phyloP scores from a whole-genome alignment of 2,888 invertebrate species.

The Drosophila algonquin region DNA sequence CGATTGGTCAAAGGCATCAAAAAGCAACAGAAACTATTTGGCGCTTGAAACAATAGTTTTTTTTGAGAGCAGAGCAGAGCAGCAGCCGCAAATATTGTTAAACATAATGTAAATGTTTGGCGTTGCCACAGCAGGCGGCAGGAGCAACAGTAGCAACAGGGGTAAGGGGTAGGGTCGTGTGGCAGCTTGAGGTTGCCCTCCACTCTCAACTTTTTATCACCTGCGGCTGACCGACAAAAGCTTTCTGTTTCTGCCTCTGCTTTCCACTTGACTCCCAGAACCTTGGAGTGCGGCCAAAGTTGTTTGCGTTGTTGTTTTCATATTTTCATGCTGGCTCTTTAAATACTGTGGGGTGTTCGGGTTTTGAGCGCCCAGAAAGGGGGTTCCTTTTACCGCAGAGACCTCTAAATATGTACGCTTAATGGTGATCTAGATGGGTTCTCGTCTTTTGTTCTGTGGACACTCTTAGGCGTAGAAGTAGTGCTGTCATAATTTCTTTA shows the following conservation, averaged over 20 bases:
- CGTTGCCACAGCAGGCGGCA: constrained; percentile 37
- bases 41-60: constrained; percentile 37
- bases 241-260: constrained; percentile 32
- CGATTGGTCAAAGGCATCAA: constrained; percentile 40
- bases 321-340: constrained; percentile 5
- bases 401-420: background rate
- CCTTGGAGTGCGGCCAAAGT: constrained; percentile 43
- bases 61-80: constrained; percentile 40
- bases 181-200: constrained; percentile 11
- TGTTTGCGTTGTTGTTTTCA: constrained; percentile 35
- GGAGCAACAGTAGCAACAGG: background rate
- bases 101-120: constrained; percentile 60
- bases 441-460: background rate
- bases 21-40: constrained; percentile 60
- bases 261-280: constrained; percentile 27
- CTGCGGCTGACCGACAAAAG: constrained; percentile 60
- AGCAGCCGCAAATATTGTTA: constrained; percentile 62
- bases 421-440: constrained; percentile 1
- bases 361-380: background rate
- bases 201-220: constrained; percentile 53
- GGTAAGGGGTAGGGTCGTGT: background rate
- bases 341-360: constrained; percentile 7
- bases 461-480: background rate
- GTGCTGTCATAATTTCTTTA: background rate
- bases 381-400: background rate